Conservation (phyloP, 2,113 vertebrate genomes). For the Polypterus bichir region DNA sequence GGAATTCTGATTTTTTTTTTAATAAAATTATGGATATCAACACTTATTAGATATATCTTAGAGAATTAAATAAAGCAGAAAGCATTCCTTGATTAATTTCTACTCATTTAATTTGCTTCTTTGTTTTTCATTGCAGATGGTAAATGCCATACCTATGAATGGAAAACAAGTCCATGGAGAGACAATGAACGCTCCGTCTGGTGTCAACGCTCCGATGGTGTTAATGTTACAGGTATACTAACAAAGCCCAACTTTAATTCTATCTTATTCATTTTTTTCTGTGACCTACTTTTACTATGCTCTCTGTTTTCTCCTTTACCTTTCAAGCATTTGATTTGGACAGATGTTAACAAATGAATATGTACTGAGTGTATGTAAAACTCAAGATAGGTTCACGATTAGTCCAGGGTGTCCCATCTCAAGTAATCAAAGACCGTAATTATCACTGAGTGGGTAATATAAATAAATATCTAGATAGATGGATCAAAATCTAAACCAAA, state of each 20-base stretch:
- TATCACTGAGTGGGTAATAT: too few relatives aligned
- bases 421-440: too few relatives aligned
- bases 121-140: conserved; percentile 57
- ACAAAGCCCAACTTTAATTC: not conserved
- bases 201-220: conserved; percentile 89
- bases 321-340: too few relatives aligned
- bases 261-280: not conserved
- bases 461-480: too few relatives aligned
- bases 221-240: conserved; percentile 83
- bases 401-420: too few relatives aligned
- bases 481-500: too few relatives aligned
- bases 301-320: too few relatives aligned
- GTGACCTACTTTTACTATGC: not conserved
- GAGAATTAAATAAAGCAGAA: not conserved
- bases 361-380: not conserved
- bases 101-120: not conserved
- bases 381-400: too few relatives aligned
- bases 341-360: not conserved
- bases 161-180: conserved; percentile 75
- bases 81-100: not conserved
- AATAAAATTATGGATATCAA: too few relatives aligned
- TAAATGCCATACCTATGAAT: conserved; percentile 78
- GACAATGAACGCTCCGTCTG: conserved; percentile 79
- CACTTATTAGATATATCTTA: too few relatives aligned
- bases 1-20: too few relatives aligned